Evolutionary conservation across 2,888 invertebrate genomes (phyloP), one percentile per base, ranked within the genome.

Genomic region (Drosophila nr. perissopoda): DNA sequence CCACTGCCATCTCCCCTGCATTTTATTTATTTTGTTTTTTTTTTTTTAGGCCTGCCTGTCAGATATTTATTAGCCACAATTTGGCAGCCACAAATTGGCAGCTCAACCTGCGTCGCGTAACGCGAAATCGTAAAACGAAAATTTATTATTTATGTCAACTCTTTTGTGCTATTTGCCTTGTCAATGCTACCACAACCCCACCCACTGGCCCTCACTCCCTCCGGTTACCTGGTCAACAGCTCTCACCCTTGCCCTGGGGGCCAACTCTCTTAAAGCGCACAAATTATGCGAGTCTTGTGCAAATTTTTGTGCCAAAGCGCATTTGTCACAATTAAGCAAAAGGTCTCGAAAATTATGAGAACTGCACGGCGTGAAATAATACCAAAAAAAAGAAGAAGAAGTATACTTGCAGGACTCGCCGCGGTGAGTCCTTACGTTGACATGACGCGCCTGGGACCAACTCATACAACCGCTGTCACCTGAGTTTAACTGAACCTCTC

Each of bases 261-360:
- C 46, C 72, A 51, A 63, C 58, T 51, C 59, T 68, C 71, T 75
- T 83, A 76, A 84, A 85, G 75, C 75, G 79, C 53, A 13, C 79
- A 84, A 84, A 85, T 85, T 85, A 87, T 78, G 87, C 78, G 83
- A 73, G 64, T 68, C 77, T 71, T 70, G 54, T 65, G 68, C 70
- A 76, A 70, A 76, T 78, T 78, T 65, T 63, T 52, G 61, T 73
- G 74, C 75, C 81, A 79, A 83, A 82, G 86, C 76, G 81, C 89
- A 90, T 90, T 90, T 88, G 87, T 90, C 90, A 90, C 90, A 90
- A 90, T 90, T 90, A 89, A 89, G 86, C 82, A 69, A 72, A 63
- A 72, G 67, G 65, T 56, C 68, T 71, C 71, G 64, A 53, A 82
- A 84, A 81, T 84, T 77, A 84, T 78, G 71, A 68, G 72, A 49